These are phyloP conservation scores for Capricornis sumatraensis DNA, from an alignment of 2,113 vertebrate genomes.

Conservation along the genomic window DNA sequence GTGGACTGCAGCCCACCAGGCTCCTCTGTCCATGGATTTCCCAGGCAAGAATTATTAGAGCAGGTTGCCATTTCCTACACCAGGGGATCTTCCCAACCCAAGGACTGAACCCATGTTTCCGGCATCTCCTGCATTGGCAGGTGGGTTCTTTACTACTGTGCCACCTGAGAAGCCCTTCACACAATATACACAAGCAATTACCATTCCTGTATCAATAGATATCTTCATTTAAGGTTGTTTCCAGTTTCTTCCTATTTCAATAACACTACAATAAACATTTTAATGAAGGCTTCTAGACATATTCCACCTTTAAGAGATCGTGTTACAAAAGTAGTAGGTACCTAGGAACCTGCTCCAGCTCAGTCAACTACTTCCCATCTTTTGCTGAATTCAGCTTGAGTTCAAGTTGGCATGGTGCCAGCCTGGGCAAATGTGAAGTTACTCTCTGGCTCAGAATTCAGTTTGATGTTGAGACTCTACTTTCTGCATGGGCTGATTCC, in stretches of 20 bases:
- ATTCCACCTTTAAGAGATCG: not conserved
- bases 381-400: not conserved
- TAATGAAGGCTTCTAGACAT: not conserved
- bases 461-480: not conserved
- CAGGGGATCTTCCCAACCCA: not conserved
- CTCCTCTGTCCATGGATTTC: not conserved
- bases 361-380: not conserved
- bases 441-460: not conserved
- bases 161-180: not conserved
- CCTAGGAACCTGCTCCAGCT: not conserved
- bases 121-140: not conserved
- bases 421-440: not conserved
- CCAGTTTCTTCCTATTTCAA: not conserved
- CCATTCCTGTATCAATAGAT: not conserved
- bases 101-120: not conserved
- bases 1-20: not conserved
- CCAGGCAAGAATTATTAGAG: not conserved
- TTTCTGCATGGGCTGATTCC: not conserved
- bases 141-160: not conserved
- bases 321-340: not conserved
- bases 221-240: not conserved
- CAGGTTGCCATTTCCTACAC: not conserved
- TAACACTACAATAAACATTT: not conserved
- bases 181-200: not conserved
- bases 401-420: not conserved